Evolutionary conservation across 2,888 invertebrate species (phyloP).

Genomic region (Incurvaria masculella): DNA sequence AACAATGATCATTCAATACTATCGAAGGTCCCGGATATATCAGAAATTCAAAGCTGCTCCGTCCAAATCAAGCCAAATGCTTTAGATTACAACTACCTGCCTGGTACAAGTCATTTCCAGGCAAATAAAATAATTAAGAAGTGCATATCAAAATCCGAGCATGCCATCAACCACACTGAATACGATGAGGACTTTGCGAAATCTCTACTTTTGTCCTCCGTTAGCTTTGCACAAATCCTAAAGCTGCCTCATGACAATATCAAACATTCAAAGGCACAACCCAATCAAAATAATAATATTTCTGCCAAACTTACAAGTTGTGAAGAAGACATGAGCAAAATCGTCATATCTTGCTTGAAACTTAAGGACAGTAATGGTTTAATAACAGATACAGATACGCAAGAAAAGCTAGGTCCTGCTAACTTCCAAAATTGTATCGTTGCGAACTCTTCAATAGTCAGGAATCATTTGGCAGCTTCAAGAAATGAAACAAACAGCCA

Average conservation of each 20-base stretch:
- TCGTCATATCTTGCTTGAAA: conserved; percentile 42
- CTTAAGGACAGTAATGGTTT: conserved; percentile 26
- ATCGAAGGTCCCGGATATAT: too few species aligned
- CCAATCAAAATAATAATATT: conserved; percentile 21
- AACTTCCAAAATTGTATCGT: too few species aligned
- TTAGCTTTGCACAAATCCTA: conserved; percentile 31
- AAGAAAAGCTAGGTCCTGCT: too few species aligned
- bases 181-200: conserved; percentile 38
- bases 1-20: too few species aligned
- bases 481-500: conserved; percentile 33
- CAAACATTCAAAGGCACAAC: conserved; percentile 24
- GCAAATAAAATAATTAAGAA: too few species aligned
- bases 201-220: conserved; percentile 31
- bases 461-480: too few species aligned
- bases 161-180: conserved; percentile 36
- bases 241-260: conserved; percentile 21
- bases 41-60: too few species aligned
- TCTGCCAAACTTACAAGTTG: conserved; percentile 20
- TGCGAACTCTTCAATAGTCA: too few species aligned
- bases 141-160: conserved; percentile 44
- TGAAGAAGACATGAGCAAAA: conserved; percentile 31
- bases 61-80: too few species aligned
- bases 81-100: too few species aligned
- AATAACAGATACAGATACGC: conserved; percentile 15
- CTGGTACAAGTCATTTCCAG: too few species aligned